phyloP scores from a whole-genome alignment of 2,113 vertebrate species.

The Equus przewalskii region DNA sequence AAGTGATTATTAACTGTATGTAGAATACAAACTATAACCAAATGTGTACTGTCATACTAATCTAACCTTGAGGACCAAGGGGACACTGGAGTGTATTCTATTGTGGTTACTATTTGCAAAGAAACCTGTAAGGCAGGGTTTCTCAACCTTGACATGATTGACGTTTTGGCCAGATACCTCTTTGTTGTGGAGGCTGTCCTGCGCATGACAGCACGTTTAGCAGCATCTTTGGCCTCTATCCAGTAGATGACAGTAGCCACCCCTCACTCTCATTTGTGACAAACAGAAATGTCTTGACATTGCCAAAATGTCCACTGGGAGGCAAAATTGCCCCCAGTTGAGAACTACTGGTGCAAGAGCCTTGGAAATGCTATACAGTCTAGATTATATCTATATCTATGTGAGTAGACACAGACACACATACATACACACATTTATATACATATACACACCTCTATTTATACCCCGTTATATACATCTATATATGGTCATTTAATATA shows the following conservation, averaged over 20 bases:
- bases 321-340: background rate
- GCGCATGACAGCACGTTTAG: background rate
- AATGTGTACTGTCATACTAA: background rate
- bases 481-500: background rate
- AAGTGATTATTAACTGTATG: background rate
- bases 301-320: background rate
- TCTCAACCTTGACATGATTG: background rate
- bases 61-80: background rate
- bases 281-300: background rate
- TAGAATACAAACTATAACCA: background rate
- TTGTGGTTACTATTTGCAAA: background rate
- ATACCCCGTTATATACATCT: background rate
- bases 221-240: background rate
- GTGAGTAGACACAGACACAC: background rate
- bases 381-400: background rate
- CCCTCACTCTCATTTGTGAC: background rate
- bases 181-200: background rate
- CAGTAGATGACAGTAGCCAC: background rate
- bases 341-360: background rate
- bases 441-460: background rate
- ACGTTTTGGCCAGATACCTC: background rate
- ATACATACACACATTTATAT: background rate
- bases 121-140: background rate
- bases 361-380: background rate
- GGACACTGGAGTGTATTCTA: rapidly evolving